phyloP scores from a whole-genome alignment of 2,888 invertebrate species.

The Drosophila acutilabella region DNA sequence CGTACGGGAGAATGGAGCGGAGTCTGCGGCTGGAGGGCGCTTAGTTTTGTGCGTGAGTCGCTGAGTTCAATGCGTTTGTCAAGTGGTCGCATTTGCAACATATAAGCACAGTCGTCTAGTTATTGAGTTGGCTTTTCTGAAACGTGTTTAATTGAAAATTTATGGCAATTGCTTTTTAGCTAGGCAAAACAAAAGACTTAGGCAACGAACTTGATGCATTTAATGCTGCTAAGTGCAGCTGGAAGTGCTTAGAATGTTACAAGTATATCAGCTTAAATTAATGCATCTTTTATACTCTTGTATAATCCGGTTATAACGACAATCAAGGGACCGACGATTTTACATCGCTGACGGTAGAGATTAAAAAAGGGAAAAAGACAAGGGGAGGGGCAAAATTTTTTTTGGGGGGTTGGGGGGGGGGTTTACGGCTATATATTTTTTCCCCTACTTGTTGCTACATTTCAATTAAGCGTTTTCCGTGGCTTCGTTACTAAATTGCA shows the following conservation, averaged over 20 bases:
- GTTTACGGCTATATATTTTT: too few species aligned
- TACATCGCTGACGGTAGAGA: too few species aligned
- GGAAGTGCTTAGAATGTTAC: not conserved
- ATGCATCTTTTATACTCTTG: too few species aligned
- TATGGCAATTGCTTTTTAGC: constrained; percentile 34
- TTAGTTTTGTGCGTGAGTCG: constrained; percentile 26
- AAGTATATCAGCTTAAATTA: not conserved
- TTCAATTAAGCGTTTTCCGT: not conserved
- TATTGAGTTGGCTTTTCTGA: constrained; percentile 51
- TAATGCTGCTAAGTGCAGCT: not conserved
- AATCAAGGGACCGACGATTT: too few species aligned
- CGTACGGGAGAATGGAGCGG: not conserved
- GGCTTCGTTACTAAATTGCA: not conserved
- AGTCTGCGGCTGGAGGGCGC: not conserved
- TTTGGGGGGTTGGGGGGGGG: too few species aligned
- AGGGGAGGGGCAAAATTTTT: too few species aligned
- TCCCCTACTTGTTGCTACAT: too few species aligned
- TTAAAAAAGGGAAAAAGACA: too few species aligned
- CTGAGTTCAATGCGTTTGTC: constrained; percentile 68
- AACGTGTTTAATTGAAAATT: constrained; percentile 58
- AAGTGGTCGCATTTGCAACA: constrained; percentile 54
- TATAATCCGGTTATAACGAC: too few species aligned
- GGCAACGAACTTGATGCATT: constrained; percentile 70
- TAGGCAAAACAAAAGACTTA: constrained; percentile 75
- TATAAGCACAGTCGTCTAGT: constrained; percentile 50